Evolutionary conservation across 1,140 invertebrate genomes (phyloP), one percentile per base, ranked within the genome.

Genomic region (Ceratina australensis): DNA sequence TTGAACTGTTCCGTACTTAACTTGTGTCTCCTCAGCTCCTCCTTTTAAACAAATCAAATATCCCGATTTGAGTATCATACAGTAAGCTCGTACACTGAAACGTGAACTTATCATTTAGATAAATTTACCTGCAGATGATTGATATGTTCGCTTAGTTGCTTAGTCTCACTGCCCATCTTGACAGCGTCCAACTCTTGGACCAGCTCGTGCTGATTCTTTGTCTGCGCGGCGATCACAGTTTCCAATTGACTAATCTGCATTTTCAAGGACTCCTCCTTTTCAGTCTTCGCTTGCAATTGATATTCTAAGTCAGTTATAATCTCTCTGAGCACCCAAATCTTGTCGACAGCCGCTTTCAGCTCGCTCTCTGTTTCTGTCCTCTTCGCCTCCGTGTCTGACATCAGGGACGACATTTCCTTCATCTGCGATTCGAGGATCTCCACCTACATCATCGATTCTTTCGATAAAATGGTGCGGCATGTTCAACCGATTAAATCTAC

Each of bases 291-390:
- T 82, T 95, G 95, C 1, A 97, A 87, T 80, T 97, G 95, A 12
- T 90, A 91, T 85, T 97, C 96, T 47, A 97, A 89, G 77, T 96
- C 95, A 1, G 92, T 89, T 57, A 98, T 96, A 63, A 97, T 95
- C 52, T 97, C 95, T 49, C 96, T 92, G 4, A 97, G 90, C 10
- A 95, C 92, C 74, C 93, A 92, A 22, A 96, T 94, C 88, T 97
- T 96, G 13, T 96, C 95, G 18, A 95, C 92, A 0, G 95, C 94
- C 3, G 94, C 93, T 88, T 96, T 95, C 0, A 95, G 89, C 78
- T 97, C 95, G 0, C 90, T 90, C 85, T 96, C 95, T 0, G 94
- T 85, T 60, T 94, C 93, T 0, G 93, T 90, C 80, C 94, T 94
- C 59, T 93, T 94, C 0, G 91, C 86, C 80, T 95, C 94, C 1